Evolutionary conservation across 2,113 vertebrate species (phyloP).

Genomic region (Andinoacara biseriatus): DNA sequence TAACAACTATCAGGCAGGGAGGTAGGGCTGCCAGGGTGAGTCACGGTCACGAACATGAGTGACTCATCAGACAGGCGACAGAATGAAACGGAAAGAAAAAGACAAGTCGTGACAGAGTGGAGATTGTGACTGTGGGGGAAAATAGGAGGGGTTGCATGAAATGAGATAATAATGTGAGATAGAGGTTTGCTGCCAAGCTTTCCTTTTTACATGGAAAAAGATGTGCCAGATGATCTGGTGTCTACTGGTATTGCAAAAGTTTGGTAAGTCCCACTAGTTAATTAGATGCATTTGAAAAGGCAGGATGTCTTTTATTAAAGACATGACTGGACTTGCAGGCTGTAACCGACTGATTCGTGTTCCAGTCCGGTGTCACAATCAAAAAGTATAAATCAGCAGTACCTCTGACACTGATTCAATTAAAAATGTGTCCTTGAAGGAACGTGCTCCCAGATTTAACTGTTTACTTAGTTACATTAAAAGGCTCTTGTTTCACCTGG

Average conservation of each 20-base stretch:
- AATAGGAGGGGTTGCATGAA: neutral
- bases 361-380: conserved; percentile 7
- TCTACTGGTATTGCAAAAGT: neutral
- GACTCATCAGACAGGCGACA: conserved; percentile 59
- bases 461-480: conserved; percentile 8
- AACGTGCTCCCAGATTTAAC: neutral
- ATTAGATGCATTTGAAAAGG: conserved; percentile 23
- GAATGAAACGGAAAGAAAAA: conserved; percentile 19
- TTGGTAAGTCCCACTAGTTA: conserved; percentile 3
- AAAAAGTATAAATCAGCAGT: conserved; percentile 8
- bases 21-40: conserved; percentile 58
- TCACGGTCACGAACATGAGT: conserved; percentile 66
- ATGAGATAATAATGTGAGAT: conserved; percentile 19
- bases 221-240: neutral
- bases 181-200: neutral
- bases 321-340: neutral
- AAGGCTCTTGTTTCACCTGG: conserved; percentile 13
- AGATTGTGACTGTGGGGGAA: conserved; percentile 7
- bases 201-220: neutral
- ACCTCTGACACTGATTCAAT: conserved; percentile 41
- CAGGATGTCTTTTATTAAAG: conserved; percentile 19
- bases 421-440: neutral
- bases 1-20: conserved; percentile 54
- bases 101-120: conserved; percentile 53
- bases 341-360: conserved; percentile 41